A percentile compares a stretch with the other conserved stretches of the same genome.
phyloP scores from a whole-genome alignment of 2,888 invertebrate species.

The Sympetrum striolatum region DNA sequence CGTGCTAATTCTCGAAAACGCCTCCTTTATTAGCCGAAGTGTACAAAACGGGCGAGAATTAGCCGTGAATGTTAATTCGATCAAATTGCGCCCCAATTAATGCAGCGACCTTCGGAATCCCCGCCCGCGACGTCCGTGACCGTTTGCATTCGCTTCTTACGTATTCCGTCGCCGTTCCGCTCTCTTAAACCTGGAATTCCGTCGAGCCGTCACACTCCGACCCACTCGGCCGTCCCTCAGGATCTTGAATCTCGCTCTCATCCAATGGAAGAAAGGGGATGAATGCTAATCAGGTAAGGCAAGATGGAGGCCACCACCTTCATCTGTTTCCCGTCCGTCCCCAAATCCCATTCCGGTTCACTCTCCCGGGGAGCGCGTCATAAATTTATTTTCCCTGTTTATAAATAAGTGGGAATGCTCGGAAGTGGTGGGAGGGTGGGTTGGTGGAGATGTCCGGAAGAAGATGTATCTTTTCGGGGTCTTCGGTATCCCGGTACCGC shows the following conservation, averaged over 20 bases:
- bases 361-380: background rate
- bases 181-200: background rate
- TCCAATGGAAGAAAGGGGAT: background rate
- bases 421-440: background rate
- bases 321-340: background rate
- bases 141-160: background rate
- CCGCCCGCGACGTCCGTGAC: background rate
- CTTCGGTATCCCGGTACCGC: no score
- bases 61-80: no score
- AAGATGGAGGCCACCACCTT: background rate
- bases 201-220: background rate
- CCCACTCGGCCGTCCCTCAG: background rate
- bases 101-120: background rate
- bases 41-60: no score
- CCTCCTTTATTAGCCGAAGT: no score
- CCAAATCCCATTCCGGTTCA: background rate
- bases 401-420: background rate
- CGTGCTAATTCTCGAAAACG: no score
- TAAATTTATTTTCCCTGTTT: background rate
- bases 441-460: background rate
- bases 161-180: background rate
- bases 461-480: no score
- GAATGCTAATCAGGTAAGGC: constrained; percentile 8
- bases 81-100: background rate
- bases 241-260: background rate